Evolutionary conservation across 2,888 invertebrate genomes (phyloP).

Genomic region (Phalera bucephala): DNA sequence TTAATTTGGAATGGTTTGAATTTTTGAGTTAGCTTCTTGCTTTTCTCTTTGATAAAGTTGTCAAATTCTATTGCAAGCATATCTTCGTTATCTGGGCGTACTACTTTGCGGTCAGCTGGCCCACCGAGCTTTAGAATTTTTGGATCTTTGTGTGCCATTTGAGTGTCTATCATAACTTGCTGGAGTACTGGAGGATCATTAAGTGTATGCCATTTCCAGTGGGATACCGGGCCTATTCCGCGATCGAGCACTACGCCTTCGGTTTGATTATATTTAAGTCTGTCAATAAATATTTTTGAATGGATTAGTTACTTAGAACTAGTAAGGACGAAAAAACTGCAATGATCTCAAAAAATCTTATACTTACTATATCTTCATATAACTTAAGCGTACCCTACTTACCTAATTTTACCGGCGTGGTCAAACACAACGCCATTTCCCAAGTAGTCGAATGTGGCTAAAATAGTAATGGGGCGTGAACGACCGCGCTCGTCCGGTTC

Average conservation of each 20-base stretch:
- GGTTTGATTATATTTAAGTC: slow-evolving; percentile 74
- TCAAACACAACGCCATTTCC: slow-evolving; percentile 75
- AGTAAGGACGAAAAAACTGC: too few relatives aligned
- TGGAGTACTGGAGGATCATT: slow-evolving; percentile 73
- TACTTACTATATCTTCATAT: too few relatives aligned
- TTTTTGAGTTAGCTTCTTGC: slow-evolving; percentile 59
- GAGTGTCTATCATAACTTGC: slow-evolving; percentile 73
- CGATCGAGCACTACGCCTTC: slow-evolving; percentile 71
- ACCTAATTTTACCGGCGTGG: slow-evolving; percentile 69
- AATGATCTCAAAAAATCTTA: too few relatives aligned
- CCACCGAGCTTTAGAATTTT: slow-evolving; percentile 54
- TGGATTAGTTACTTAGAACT: too few relatives aligned
- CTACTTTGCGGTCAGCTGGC: slow-evolving; percentile 28
- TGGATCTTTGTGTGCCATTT: slow-evolving; percentile 66
- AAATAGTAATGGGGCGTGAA: slow-evolving; percentile 57
- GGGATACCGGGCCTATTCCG: slow-evolving; percentile 63
- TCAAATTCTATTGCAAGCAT: slow-evolving; percentile 74
- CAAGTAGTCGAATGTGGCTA: slow-evolving; percentile 68
- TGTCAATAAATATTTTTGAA: too few relatives aligned
- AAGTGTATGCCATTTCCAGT: slow-evolving; percentile 76
- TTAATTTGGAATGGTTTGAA: slow-evolving; percentile 74
- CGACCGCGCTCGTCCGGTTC: slow-evolving; percentile 64
- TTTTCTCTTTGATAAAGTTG: slow-evolving; percentile 71
- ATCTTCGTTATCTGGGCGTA: slow-evolving; percentile 60
- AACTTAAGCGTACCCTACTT: too few relatives aligned